Evolutionary conservation across 2,113 vertebrate species (phyloP).

Genomic region (Cyanoramphus novaezelandiae): DNA sequence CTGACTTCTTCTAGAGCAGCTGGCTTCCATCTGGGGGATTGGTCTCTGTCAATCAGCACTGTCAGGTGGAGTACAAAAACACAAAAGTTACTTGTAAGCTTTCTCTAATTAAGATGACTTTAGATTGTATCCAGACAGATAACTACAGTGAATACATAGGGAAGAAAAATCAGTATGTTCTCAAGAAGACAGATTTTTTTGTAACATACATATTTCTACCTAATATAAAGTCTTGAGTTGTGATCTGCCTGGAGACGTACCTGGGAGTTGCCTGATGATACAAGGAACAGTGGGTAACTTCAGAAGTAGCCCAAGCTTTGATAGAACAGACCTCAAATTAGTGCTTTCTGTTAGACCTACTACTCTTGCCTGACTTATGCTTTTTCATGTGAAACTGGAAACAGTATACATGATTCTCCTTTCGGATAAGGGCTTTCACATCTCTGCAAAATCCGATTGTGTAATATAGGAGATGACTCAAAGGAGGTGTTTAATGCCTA

Average conservation of each 20-base stretch:
- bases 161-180: neutral
- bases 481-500: neutral
- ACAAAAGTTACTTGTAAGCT: neutral
- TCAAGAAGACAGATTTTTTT: neutral
- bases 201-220: neutral
- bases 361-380: neutral
- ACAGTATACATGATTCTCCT: fast-evolving
- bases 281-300: neutral
- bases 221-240: neutral
- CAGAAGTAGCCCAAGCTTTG: neutral
- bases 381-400: neutral
- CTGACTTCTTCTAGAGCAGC: constrained; percentile 82
- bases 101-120: neutral
- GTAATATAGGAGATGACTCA: neutral
- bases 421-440: neutral
- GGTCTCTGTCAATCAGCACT: constrained; percentile 94
- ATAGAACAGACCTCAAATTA: neutral
- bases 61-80: neutral
- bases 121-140: neutral
- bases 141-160: too few species aligned
- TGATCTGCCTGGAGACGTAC: neutral
- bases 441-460: neutral
- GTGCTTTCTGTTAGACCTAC: neutral
- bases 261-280: neutral
- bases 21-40: constrained; percentile 89